Percentiles rank a stretch among this genome's conserved stretches.
These are phyloP conservation scores for Litoditis marina DNA, from an alignment of 2,888 invertebrate genomes.

Conservation along the genomic window DNA sequence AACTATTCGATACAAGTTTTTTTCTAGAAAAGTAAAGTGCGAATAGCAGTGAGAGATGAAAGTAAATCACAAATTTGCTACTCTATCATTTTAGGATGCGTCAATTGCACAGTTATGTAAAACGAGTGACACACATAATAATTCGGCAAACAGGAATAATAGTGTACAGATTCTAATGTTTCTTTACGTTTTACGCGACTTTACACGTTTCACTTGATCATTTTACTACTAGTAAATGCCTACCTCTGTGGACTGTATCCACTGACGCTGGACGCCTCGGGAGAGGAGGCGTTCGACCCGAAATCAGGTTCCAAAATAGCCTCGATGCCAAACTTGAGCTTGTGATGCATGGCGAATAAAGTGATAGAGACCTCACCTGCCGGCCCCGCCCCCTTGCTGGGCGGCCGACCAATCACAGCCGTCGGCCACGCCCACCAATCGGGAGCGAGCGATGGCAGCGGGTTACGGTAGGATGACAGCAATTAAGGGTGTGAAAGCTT, in stretches of 20 bases:
- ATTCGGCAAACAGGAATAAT: too few species aligned
- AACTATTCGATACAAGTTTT: too few species aligned
- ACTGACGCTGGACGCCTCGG: not conserved
- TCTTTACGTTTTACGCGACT: too few species aligned
- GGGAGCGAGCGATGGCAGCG: not conserved
- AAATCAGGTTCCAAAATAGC: slow-evolving; percentile 53
- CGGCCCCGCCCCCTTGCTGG: slow-evolving; percentile 3
- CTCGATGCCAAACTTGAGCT: slow-evolving; percentile 58
- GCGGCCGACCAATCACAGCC: not conserved
- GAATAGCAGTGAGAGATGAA: too few species aligned
- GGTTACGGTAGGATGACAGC: slow-evolving; percentile 7
- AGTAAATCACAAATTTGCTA: too few species aligned
- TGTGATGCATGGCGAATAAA: slow-evolving; percentile 11
- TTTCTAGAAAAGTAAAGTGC: too few species aligned
- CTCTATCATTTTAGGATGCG: too few species aligned
- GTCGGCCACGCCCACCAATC: not conserved
- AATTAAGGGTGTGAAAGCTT: slow-evolving; percentile 12
- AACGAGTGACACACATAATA: too few species aligned
- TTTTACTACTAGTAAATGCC: not conserved
- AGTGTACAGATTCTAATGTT: too few species aligned
- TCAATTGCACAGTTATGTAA: too few species aligned
- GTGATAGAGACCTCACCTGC: slow-evolving; percentile 14
- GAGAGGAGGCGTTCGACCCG: slow-evolving; percentile 24
- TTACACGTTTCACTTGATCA: not conserved
- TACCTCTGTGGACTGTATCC: not conserved